Base-by-base conservation (phyloP, 2,797 vertebrate species). In the Eptatretus atami region DNA sequence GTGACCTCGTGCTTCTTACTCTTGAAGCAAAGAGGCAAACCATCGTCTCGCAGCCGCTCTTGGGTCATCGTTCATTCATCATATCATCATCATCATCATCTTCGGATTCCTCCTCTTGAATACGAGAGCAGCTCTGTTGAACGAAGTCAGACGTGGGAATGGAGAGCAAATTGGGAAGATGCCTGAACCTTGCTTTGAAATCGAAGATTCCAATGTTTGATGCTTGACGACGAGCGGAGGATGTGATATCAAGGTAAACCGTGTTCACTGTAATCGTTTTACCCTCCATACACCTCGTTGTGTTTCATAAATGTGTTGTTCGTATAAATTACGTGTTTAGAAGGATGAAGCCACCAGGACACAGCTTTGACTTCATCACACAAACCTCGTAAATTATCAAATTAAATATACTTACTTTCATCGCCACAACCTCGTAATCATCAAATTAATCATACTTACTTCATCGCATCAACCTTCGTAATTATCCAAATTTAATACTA, bases 151-250 rank as follows among this genome's bases (percentile, higher is more conserved):
- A n/a, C 15, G 75, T 0, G 13, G 72, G 68, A 14, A 68, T 68
- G 68, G 71, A 68, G 8, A 54, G 67, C 1, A 66, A 69, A 70
- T 69, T 66, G 25, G 69, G 71, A 44, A 44, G 67, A 68, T 6
- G 70, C 72, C 12, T 72, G 80, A 71, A 69, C 69, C 65, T 13
- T 70, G 72, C 1, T 73, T 70, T 19, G 57, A 61, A n/a, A 25
- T n/a, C 57, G 57, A 61, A 25, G 57, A 61, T 9, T 61, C n/a
- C 57, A 65, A 65, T 65, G 3, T 72, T 77, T 60, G 71, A 73
- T 6, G 67, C 71, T 64, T 64, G 72, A 75, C 52, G 70, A 68
- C 64, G 77, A 78, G 60, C 64, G 69, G 65, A 4, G 73, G 72
- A 53, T 13, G 69, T 67, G 70, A 70, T 9, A 75, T 76, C 73